These are phyloP conservation scores for Acipenser ruthenus DNA, from an alignment of 2,797 vertebrate genomes.

Conservation along the genomic window DNA sequence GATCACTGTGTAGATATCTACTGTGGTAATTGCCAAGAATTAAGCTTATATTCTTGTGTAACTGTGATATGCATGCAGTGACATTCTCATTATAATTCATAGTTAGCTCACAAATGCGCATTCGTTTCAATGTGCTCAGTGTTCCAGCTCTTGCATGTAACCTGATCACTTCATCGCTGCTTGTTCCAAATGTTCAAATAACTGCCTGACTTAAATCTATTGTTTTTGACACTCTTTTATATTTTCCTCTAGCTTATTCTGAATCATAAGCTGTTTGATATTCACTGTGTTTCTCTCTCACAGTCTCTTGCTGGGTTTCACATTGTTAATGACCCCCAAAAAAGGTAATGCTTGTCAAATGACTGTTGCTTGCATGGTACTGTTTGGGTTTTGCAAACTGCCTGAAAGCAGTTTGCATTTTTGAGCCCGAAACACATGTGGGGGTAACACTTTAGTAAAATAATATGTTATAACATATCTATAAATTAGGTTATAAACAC, in stretches of 20 bases:
- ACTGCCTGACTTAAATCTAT: background rate
- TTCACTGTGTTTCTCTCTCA: background rate
- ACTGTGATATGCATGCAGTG: background rate
- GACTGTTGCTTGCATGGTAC: background rate
- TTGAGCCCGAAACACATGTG: no score
- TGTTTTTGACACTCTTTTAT: background rate
- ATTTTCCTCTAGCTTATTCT: background rate
- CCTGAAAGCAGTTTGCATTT: no score
- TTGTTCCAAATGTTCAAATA: constrained; percentile 2
- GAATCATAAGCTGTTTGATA: constrained; percentile 1
- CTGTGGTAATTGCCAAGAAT: background rate
- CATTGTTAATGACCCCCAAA: background rate
- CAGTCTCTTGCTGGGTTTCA: constrained; percentile 4
- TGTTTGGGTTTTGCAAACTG: no score
- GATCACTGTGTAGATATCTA: background rate
- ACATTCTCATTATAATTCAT: background rate
- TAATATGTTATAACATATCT: no score
- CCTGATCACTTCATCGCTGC: background rate
- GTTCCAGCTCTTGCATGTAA: background rate
- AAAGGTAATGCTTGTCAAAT: background rate
- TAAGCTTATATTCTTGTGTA: background rate
- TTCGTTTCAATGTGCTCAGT: constrained; percentile 2
- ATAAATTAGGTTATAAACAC: no score
- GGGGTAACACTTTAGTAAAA: no score
- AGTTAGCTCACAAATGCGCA: constrained; percentile 4